phyloP scores from a whole-genome alignment of 2,888 invertebrate species.

The Nymphalis polychloros region DNA sequence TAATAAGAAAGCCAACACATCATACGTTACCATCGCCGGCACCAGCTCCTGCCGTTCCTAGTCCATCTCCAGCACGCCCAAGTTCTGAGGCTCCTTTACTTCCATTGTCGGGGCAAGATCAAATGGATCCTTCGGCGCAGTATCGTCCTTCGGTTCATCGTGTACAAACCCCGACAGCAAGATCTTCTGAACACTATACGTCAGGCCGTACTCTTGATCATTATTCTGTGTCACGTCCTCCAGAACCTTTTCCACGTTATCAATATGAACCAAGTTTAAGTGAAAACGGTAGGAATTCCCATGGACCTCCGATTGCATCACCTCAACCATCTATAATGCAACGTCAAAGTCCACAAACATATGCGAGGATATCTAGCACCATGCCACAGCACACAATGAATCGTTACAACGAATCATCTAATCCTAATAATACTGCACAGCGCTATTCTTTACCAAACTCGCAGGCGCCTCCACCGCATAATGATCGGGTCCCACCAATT shows the following conservation, averaged over 20 bases:
- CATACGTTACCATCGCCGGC: slow-evolving; percentile 68
- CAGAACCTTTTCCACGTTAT: slow-evolving; percentile 65
- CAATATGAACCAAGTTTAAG: slow-evolving; percentile 62
- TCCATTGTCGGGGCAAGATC: slow-evolving; percentile 54
- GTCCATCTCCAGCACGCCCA: slow-evolving; percentile 51
- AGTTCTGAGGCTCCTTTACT: slow-evolving; percentile 58
- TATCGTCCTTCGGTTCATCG: slow-evolving; percentile 61
- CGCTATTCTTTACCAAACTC: slow-evolving; percentile 59
- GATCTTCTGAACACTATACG: slow-evolving; percentile 66
- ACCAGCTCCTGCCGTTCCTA: slow-evolving; percentile 57
- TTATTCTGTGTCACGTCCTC: slow-evolving; percentile 66
- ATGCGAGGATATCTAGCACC: slow-evolving; percentile 64
- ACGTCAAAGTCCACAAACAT: slow-evolving; percentile 70
- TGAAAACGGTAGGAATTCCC: slow-evolving; percentile 60
- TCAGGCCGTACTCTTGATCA: slow-evolving; percentile 69
- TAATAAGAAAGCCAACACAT: slow-evolving; percentile 72
- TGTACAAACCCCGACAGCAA: slow-evolving; percentile 63
- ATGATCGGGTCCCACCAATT: slow-evolving; percentile 76
- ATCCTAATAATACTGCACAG: slow-evolving; percentile 63
- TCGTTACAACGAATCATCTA: slow-evolving; percentile 61
- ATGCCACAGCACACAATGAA: slow-evolving; percentile 65
- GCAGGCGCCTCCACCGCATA: slow-evolving; percentile 70
- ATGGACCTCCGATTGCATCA: slow-evolving; percentile 57
- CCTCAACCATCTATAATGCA: slow-evolving; percentile 65
- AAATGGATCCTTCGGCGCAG: slow-evolving; percentile 53